These are phyloP conservation scores for Lithophane ornitopus DNA, from an alignment of 2,888 invertebrate genomes.

Conservation along the genomic window DNA sequence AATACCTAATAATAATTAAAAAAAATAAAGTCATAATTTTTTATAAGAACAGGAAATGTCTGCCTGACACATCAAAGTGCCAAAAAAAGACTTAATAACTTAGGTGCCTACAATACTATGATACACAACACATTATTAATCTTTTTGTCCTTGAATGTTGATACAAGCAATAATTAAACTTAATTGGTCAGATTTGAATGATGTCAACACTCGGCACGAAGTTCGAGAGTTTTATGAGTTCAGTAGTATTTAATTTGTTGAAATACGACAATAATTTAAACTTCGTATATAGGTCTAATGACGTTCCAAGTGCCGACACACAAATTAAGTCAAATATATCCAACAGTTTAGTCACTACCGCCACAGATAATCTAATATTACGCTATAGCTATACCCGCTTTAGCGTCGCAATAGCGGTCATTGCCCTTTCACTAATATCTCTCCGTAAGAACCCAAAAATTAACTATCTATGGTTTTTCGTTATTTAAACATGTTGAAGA, in stretches of 20 bases:
- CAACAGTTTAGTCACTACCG: no score
- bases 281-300: not conserved
- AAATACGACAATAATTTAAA: not conserved
- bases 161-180: conserved; percentile 27
- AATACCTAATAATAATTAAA: no score
- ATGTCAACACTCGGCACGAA: conserved; percentile 31
- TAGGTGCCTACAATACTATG: not conserved
- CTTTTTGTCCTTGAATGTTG: conserved; percentile 46
- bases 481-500: no score
- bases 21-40: not conserved
- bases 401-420: no score
- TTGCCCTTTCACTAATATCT: no score
- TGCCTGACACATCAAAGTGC: conserved; percentile 5
- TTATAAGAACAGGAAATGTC: not conserved
- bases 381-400: no score
- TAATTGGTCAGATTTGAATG: conserved; percentile 52
- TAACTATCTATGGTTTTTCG: no score
- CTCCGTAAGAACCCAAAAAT: no score
- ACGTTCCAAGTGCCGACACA: no score
- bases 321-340: no score
- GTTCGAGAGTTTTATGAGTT: not conserved
- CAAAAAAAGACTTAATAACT: not conserved
- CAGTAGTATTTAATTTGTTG: not conserved
- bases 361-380: no score
- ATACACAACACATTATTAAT: conserved; percentile 29